These are phyloP conservation scores for Seriola rivoliana DNA, from an alignment of 2,113 vertebrate genomes.

Conservation along the genomic window DNA sequence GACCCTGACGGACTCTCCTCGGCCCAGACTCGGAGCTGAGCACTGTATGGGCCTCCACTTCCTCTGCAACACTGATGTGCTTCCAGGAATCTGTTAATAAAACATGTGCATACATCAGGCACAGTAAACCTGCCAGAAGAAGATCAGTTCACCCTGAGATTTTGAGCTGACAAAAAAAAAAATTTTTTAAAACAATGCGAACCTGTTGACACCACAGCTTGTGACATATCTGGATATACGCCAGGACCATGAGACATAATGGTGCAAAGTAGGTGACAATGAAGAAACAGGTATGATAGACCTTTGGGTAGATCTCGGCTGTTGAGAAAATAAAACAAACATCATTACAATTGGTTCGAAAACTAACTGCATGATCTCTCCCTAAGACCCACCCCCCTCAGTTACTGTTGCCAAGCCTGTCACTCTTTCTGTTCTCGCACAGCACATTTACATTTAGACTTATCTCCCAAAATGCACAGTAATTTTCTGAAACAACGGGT, in stretches of 20 bases:
- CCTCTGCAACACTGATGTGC: conserved; percentile 91
- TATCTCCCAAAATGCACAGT: not conserved
- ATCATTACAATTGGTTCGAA: not conserved
- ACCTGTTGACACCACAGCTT: conserved; percentile 98
- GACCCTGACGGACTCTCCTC: conserved; percentile 85
- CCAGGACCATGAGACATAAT: conserved; percentile 96
- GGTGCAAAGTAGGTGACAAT: conserved; percentile 96
- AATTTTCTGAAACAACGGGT: too few relatives aligned
- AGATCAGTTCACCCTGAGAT: not conserved
- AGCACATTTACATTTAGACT: not conserved
- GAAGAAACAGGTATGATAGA: conserved; percentile 97
- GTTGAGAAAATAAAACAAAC: conserved; percentile 50
- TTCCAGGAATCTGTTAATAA: conserved; percentile 91
- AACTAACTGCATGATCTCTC: not conserved
- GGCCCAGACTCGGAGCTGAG: conserved; percentile 77
- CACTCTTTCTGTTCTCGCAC: not conserved
- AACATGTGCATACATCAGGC: conserved; percentile 24
- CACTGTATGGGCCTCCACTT: conserved; percentile 91
- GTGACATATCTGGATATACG: conserved; percentile 97
- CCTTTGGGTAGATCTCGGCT: conserved; percentile 95
- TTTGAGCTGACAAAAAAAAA: too few relatives aligned
- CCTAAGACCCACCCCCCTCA: too few relatives aligned
- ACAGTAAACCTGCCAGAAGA: too few relatives aligned
- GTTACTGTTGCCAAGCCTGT: not conserved
- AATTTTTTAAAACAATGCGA: conserved; percentile 20